Evolutionary conservation across 2,113 vertebrate species (phyloP), one percentile per base, ranked within the genome.

Genomic region (Xiphias gladius): DNA sequence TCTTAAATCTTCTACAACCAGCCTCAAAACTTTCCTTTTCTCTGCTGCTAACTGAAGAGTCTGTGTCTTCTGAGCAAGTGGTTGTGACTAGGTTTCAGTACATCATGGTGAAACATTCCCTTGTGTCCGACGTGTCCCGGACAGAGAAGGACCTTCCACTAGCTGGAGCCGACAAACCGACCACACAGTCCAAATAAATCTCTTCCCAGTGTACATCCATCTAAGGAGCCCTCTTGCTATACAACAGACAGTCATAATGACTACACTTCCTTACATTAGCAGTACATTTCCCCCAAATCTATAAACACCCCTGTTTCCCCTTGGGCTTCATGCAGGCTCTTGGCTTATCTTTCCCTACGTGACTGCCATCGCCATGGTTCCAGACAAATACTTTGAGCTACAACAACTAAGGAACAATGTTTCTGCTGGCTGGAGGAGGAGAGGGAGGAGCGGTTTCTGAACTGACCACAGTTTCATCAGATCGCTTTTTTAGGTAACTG

Each of bases 261-360:
- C 28, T 5, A 13, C 65, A 50, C 69, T 50, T 81, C 74, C 71
- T 73, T 57, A 43, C 7, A 82, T 62, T 58, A 79, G 71, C 52
- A 65, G 76, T 14, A 64, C 62, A 37, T 67, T 71, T 68, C 48
- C 76, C 48, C 48, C 37, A 35, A 17, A 28, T 61, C 30, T 59
- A 43, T 64, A 76, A 87, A 80, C 88, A 73, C n/a, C 55, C 24
- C 2, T 0, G 79, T 70, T 74, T 52, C 73, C 54, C 61, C 59
- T 32, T 1, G 9, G 57, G 50, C 37, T 50, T 35, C 63, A 58
- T 66, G 78, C 54, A 11, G 71, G 11, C 64, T 64, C 28, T 35
- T 2, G 2, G 57, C 73, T 86, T 63, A 84, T 82, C 84, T 63
- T 13, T n/a, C 22, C 57, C 68, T 1, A 22, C 67, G 70, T 61